Conservation (phyloP, 2,888 invertebrate genomes). For the Trachelus iudaicus region DNA sequence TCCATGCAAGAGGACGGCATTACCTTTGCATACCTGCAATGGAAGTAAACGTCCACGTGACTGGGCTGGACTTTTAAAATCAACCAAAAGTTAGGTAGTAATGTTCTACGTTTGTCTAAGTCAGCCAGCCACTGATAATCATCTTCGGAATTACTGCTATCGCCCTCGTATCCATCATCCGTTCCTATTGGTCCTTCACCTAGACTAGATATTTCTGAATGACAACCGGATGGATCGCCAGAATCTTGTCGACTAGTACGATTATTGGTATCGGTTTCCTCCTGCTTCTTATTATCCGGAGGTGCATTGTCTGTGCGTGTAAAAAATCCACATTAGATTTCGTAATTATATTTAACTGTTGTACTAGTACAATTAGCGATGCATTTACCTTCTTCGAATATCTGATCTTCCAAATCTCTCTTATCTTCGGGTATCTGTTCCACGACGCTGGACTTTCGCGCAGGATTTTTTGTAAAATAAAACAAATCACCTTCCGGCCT, state of each 20-base stretch:
- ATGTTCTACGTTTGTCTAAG: slow-evolving; percentile 67
- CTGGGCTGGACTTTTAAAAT: slow-evolving; percentile 72
- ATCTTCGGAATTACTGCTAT: slow-evolving; percentile 72
- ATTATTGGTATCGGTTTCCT: slow-evolving; percentile 25
- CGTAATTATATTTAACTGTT: not conserved
- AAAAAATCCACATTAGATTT: not conserved
- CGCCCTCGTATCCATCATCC: slow-evolving; percentile 72
- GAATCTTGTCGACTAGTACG: slow-evolving; percentile 46
- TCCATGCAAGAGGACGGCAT: not conserved
- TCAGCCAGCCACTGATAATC: slow-evolving; percentile 71
- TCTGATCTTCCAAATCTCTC: not conserved
- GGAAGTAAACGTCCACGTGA: slow-evolving; percentile 75
- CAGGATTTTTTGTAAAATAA: slow-evolving; percentile 68
- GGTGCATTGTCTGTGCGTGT: slow-evolving; percentile 24
- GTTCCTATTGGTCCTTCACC: slow-evolving; percentile 43
- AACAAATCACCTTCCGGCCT: slow-evolving; percentile 71
- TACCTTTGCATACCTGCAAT: slow-evolving; percentile 69
- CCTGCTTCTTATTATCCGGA: slow-evolving; percentile 29
- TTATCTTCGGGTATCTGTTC: not conserved
- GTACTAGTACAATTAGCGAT: slow-evolving; percentile 10
- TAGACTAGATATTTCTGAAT: slow-evolving; percentile 54
- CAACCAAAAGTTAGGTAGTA: slow-evolving; percentile 78
- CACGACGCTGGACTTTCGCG: not conserved
- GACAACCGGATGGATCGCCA: slow-evolving; percentile 50
- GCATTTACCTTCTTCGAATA: slow-evolving; percentile 25